These are phyloP conservation scores for Cryptoprocta ferox DNA, from an alignment of 2,797 vertebrate species.

Conservation along the genomic window DNA sequence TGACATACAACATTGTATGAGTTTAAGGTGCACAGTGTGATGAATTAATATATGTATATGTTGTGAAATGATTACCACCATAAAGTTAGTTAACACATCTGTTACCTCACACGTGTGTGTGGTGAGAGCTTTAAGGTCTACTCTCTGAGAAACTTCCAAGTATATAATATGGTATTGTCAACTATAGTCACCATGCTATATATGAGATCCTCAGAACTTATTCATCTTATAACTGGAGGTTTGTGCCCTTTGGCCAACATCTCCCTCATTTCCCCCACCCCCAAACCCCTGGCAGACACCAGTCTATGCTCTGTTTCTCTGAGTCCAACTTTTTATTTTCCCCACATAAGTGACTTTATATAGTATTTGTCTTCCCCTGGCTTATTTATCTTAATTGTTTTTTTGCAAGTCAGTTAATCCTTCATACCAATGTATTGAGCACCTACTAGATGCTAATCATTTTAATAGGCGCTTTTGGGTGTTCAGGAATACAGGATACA, in stretches of 20 bases:
- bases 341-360: neutral
- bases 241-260: neutral
- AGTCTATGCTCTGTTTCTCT: neutral
- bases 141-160: neutral
- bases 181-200: neutral
- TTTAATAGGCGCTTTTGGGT: constrained; percentile 3
- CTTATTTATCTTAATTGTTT: neutral
- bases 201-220: neutral
- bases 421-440: neutral
- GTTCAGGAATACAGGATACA: neutral
- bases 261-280: neutral
- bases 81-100: neutral
- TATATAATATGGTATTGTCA: neutral
- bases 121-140: neutral
- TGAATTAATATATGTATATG: neutral
- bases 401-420: neutral
- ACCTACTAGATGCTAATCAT: neutral
- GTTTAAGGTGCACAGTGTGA: neutral
- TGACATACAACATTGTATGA: neutral
- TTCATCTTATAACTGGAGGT: neutral
- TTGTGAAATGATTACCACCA: neutral
- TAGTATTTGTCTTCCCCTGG: neutral
- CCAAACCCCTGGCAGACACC: neutral
- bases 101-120: neutral
- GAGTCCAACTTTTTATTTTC: neutral